Evolutionary conservation across 2,113 vertebrate species (phyloP).

Genomic region (Thalassarche chlororhynchos): DNA sequence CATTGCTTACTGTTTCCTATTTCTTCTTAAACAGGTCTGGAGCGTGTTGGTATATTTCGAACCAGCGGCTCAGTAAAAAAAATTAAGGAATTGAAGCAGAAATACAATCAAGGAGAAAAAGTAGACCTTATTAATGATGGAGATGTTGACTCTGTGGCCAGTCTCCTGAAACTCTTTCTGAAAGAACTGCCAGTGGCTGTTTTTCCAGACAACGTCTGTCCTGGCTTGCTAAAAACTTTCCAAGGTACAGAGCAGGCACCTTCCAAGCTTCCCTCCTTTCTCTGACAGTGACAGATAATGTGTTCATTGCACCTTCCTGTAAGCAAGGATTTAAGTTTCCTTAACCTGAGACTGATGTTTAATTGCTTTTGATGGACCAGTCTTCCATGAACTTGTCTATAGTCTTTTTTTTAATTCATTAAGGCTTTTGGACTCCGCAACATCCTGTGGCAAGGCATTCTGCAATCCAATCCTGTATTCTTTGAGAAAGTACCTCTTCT

Average conservation of each 20-base stretch:
- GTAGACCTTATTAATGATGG: conserved; percentile 74
- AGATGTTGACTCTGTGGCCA: conserved; percentile 80
- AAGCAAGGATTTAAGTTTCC: background rate
- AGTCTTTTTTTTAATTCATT: background rate
- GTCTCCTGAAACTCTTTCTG: conserved; percentile 84
- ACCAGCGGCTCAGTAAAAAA: conserved; percentile 75
- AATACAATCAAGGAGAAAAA: conserved; percentile 74
- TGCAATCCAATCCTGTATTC: background rate
- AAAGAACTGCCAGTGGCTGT: conserved; percentile 80
- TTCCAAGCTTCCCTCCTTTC: background rate
- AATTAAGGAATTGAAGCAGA: conserved; percentile 72
- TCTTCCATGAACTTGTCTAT: background rate
- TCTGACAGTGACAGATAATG: background rate
- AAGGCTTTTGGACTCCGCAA: background rate
- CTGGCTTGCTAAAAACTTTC: conserved; percentile 61
- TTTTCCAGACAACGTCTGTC: conserved; percentile 71
- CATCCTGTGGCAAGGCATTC: background rate
- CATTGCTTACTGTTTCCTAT: background rate
- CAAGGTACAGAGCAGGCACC: conserved; percentile 54
- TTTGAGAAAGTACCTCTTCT: background rate
- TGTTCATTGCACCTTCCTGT: background rate
- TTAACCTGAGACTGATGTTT: background rate
- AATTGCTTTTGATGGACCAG: background rate
- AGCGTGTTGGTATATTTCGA: conserved; percentile 77
- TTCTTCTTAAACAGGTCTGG: conserved; percentile 69